Conservation (phyloP, 2,888 invertebrate species). For the Cynaeus angustus region DNA sequence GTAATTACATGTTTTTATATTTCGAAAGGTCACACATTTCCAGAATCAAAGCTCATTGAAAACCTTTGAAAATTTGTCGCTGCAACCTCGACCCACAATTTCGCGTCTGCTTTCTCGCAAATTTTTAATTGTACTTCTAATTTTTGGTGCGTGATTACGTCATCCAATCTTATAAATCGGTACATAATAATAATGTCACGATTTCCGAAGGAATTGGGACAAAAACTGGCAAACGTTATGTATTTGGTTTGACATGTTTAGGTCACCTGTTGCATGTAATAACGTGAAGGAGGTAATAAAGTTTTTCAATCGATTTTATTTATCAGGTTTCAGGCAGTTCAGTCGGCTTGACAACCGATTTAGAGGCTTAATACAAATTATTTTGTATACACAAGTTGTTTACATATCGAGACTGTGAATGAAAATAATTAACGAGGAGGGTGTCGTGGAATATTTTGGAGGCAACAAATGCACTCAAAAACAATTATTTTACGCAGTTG, state of each 20-base stretch:
- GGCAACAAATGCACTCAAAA: too few relatives aligned
- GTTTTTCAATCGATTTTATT: conserved; percentile 52
- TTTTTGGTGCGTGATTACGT: too few relatives aligned
- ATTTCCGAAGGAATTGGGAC: conserved; percentile 46
- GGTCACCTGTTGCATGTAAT: conserved; percentile 56
- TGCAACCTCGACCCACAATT: too few relatives aligned
- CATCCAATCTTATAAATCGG: too few relatives aligned
- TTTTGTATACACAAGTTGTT: conserved; percentile 29
- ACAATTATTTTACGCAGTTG: too few relatives aligned
- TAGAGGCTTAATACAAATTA: conserved; percentile 41
- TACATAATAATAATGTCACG: too few relatives aligned
- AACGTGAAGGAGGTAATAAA: conserved; percentile 41
- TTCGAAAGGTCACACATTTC: too few relatives aligned
- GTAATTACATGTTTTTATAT: too few relatives aligned
- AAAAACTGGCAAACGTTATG: conserved; percentile 35
- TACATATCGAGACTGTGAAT: conserved; percentile 8
- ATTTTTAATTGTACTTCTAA: too few relatives aligned
- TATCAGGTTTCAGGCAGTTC: conserved; percentile 49
- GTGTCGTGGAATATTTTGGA: background rate
- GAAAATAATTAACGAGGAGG: background rate
- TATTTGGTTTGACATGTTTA: conserved; percentile 49
- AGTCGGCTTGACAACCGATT: conserved; percentile 45
- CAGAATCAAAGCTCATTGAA: too few relatives aligned
- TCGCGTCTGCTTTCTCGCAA: too few relatives aligned
- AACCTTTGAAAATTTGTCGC: too few relatives aligned